Base-by-base conservation (phyloP, 2,888 invertebrate genomes). In the Eledona agricola region DNA sequence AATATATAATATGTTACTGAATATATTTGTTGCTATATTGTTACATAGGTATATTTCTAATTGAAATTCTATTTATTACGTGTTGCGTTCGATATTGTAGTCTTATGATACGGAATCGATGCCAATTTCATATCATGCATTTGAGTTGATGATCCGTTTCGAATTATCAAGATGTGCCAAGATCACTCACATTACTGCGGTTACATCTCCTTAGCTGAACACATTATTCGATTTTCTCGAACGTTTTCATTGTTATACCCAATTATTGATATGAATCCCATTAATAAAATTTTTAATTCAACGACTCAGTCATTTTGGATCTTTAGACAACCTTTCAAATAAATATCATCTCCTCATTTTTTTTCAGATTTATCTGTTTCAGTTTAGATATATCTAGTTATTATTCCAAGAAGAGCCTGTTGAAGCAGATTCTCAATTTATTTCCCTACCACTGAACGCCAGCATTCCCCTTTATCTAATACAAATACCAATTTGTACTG, bases 21-120 rank as follows among this genome's bases (percentile, higher is more conserved):
- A 69, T 61, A 69, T 64, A 71, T 72, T 72, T 72, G 72, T 73
- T 72, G 71, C 72, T 71, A 72, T 69, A 72, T 72, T 71, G 72
- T 72, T 72, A 70, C 49, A 72, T 70, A 72, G 67, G 62, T 71
- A 70, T 70, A 61, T 64, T 42, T 54, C 53, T 58, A 51, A 58
- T 60, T 58, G 51, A 51, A 50, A 56, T 52, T 53, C 58, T 63
- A 57, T 58, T 65, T 63, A 64, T 59, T 61, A 56, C 54, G 47
- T 47, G 37, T 45, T 40, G 5, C 45, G 50, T 43, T 49, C 35
- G 29, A 50, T 53, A 43, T 50, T 52, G 49, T 45, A 45, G 51
- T 60, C 57, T 59, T 57, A 60, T 63, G 55, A 60, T 52, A 53
- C 50, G 5, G 59, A 53, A 55, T 50, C 57, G 59, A 59, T 62